Base-by-base conservation (phyloP, 2,888 invertebrate genomes). In the Drosophila falleni region DNA sequence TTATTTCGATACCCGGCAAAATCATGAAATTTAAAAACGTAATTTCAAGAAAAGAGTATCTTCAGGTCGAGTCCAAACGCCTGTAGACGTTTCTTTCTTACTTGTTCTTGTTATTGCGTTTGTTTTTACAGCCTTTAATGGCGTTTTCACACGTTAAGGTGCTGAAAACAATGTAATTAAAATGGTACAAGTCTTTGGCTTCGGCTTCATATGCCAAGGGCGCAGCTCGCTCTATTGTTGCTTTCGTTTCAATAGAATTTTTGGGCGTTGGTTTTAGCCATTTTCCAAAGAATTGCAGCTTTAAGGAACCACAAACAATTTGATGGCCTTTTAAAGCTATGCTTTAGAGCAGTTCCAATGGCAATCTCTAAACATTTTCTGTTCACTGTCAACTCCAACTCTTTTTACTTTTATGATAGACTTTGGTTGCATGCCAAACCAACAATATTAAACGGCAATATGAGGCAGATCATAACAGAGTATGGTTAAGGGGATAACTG, bases 91-190 rank as follows among this genome's bases (percentile, higher is more conserved):
- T n/a, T n/a, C n/a, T n/a, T n/a, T n/a, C n/a, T n/a, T 61, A 41
- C 16, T 39, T 41, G 15, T n/a, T 47, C 16, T 37, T 41, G 19
- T n/a, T 47, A 37, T 49, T 26, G 46, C 19, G 56, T 35, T 62
- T 60, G 39, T 39, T 64, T 59, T 63, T 31, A 41, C 29, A 51
- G 54, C 58, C 66, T 53, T 72, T 78, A 71, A 78, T 76, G 44
- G 74, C 71, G 63, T 68, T 80, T 78, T 74, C 53, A 74, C 88
- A 80, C 86, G 86, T 84, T 80, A 71, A 78, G 83, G 78, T 84
- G 88, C 58, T 56, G 76, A 74, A 71, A 86, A 80, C 87, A 83
- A 81, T 53, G 87, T 78, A 83, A 83, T 83, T 83, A 88, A 86
- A 83, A 60, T 59, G 69, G 73, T 49, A 8, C 60, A 64, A 50